These are phyloP conservation scores for Channa maculata DNA, from an alignment of 2,113 vertebrate genomes.

Conservation along the genomic window DNA sequence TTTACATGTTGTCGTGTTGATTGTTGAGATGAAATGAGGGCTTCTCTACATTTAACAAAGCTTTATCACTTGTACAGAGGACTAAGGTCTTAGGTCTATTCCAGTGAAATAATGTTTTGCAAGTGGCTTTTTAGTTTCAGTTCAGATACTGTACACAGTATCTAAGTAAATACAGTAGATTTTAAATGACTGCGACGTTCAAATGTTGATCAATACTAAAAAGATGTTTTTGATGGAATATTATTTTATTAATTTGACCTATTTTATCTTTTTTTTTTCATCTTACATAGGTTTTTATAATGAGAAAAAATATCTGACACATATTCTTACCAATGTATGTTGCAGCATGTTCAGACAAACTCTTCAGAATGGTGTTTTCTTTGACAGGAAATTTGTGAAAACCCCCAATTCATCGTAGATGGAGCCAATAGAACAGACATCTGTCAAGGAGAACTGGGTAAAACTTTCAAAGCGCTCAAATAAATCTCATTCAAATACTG, in stretches of 20 bases:
- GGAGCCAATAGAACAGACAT: conserved; percentile 97
- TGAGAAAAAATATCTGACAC: too few relatives aligned
- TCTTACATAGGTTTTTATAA: too few relatives aligned
- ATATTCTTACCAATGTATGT: not conserved
- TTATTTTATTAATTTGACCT: too few relatives aligned
- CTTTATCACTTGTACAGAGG: conserved; percentile 30
- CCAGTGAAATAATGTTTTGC: not conserved
- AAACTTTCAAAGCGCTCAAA: conserved; percentile 6
- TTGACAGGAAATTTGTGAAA: conserved; percentile 93
- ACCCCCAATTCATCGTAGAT: conserved; percentile 94
- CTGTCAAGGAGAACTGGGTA: conserved; percentile 98
- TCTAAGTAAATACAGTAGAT: too few relatives aligned
- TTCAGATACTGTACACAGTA: not conserved
- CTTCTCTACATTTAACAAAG: conserved; percentile 1
- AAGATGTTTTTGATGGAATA: not conserved
- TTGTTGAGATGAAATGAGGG: conserved; percentile 9
- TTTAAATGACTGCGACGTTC: too few relatives aligned
- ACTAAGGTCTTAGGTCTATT: not conserved
- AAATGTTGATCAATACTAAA: not conserved
- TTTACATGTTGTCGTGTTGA: not conserved
- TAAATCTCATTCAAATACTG: too few relatives aligned
- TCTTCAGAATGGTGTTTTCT: not conserved
- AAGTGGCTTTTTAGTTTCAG: conserved; percentile 25
- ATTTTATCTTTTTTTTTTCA: too few relatives aligned
- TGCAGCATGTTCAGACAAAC: not conserved